Base-by-base conservation (phyloP, 2,113 vertebrate genomes). In the Balaeniceps rex region DNA sequence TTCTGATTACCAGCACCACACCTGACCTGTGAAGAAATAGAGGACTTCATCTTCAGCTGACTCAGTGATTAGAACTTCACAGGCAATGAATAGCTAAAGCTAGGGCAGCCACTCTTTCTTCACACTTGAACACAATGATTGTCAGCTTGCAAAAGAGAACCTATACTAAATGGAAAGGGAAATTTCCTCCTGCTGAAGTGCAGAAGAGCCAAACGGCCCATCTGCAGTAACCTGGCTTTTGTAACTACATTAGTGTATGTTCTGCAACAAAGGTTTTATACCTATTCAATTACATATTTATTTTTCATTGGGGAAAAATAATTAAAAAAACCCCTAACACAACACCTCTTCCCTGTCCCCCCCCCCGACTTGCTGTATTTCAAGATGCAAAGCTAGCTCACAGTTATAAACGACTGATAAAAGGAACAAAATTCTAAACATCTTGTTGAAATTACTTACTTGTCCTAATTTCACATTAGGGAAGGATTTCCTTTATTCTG, bases 1-100 rank as follows among this genome's bases (percentile, higher is more conserved):
- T 61, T 74, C 36, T 36, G 19, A 72, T 63, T 88, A 76, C 54
- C 57, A 28, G 66, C 52, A 38, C 81, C 51, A 25, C 34, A 92
- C 33, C 76, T 49, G 47, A 93, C 29, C 54, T 68, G 26, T 40
- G 71, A 86, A 85, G 46, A 88, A 89, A 66, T 0, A 75, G 36
- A 75, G 36, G 42, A 66, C 71, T 34, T 92, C 81, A 87, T 78
- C 80, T 87, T 96, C 89, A 86, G 58, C 68, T 63, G 71, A 69
- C 29, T 89, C 66, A 29, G 69, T 25, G 11, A 91, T 78, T 60
- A 90, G 55, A 92, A 49, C 76, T 87, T 84, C 88, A 83, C 57
- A 94, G 63, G 42, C 78, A 81, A 88, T 68, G 76, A 93, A 80
- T 10, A 93, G 42, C 71, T 81, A 7, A 74, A 88, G 64, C 78